These are phyloP conservation scores for Pitangus sulphuratus DNA, from an alignment of 2,797 vertebrate genomes.

Conservation along the genomic window DNA sequence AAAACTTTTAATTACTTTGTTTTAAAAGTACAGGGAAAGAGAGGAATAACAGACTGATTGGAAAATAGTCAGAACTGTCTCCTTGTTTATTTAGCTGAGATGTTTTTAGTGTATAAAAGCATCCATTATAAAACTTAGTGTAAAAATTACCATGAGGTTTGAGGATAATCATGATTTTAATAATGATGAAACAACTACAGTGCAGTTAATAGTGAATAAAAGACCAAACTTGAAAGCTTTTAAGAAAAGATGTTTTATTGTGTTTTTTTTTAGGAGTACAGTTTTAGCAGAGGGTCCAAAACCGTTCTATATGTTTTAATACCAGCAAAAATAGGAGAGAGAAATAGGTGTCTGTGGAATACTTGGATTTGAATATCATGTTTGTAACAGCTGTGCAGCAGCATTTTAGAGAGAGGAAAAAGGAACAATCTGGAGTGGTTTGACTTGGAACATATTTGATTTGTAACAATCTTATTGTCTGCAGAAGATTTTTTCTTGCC, in stretches of 20 bases:
- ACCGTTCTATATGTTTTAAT: background rate
- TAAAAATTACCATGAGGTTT: background rate
- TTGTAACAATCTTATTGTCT: background rate
- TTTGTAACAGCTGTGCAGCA: background rate
- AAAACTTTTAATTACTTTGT: background rate
- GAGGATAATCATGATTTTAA: background rate
- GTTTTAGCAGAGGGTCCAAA: background rate
- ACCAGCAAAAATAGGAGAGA: background rate
- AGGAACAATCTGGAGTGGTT: background rate
- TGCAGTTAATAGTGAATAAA: background rate
- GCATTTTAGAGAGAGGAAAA: background rate
- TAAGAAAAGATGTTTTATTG: background rate
- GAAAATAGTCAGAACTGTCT: background rate
- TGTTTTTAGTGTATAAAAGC: background rate
- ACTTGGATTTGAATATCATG: background rate
- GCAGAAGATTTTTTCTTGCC: background rate
- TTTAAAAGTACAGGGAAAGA: background rate
- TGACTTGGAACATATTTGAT: background rate
- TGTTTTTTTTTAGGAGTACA: background rate
- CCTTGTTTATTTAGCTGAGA: background rate
- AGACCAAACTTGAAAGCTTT: background rate
- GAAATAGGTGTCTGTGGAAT: background rate
- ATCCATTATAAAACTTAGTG: background rate
- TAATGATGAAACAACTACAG: background rate
- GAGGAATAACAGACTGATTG: background rate